Evolutionary conservation across 1,140 invertebrate genomes (phyloP), one percentile per base, ranked within the genome.

Genomic region (Leptopilina clavipes): DNA sequence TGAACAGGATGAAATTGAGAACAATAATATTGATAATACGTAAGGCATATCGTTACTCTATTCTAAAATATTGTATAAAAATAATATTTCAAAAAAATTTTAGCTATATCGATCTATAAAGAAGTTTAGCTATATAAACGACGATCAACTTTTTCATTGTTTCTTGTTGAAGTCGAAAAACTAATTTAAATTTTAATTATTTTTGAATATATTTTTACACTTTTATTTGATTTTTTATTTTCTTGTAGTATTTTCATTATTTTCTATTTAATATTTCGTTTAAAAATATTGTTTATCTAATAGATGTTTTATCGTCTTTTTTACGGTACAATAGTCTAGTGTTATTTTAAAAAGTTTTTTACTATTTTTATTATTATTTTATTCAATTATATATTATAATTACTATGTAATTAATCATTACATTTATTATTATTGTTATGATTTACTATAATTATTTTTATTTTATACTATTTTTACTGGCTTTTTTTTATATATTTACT

Each of bases 1-100:
- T 11, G 89, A 90, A 73, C 89, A 90, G 56, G 89, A 90, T n/a
- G 89, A 90, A 73, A 88, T 77, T 1, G 88, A 87, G 25, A 77
- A 78, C 17, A 12, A 73, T 11, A 79, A 77, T 45, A 81, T 76
- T 40, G 72, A 48, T 75, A 78, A 81, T 76, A 76, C 75, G 25
- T 65, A 65, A 25, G 54, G 59, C 59, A 65, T 65, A 65, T 65
- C 59, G 25, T 65, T 65, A 65, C 14, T 31, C 19, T 14, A 65
- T 65, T 65, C 11, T 31, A 65, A 65, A 65, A 31, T 31, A 31
- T 65, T 65, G 59, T 65, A 31, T 65, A 65, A 31, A 40, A 40
- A 40, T 31, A 31, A 52, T 52, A 37, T 65, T 31, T 65, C 11
- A 65, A 31, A 31, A 31, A 31, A 31, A 31, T 2, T 2, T 31